Evolutionary conservation across 1,140 invertebrate species (phyloP), one percentile per base, ranked within the genome.

Genomic region (Chironomus striatipennis): DNA sequence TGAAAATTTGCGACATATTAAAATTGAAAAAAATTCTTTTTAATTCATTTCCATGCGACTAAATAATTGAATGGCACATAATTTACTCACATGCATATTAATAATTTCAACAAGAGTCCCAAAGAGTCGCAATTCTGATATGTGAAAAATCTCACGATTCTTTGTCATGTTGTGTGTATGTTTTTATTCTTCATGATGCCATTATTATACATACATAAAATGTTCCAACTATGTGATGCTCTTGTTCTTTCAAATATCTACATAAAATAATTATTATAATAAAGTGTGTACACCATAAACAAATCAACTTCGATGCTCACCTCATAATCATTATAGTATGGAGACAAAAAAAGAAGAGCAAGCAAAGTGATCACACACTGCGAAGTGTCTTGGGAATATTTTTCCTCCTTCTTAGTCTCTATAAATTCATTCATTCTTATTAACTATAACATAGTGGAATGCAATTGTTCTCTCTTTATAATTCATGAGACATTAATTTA

Each of bases 271-370:
- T 34, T 34, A 34, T 34, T 34, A 57, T 12, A n/a, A 12, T 57
- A 57, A 21, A 20, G 9, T 70, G 65, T 21, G 65, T 70, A 70
- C 24, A 34, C 20, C 65, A 70, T 70, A 70, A 70, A 21, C 65
- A 70, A 70, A 70, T 70, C 65, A 70, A 70, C 65, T 70, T 70
- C 65, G 65, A 70, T 70, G 65, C 65, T 17, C 65, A 21, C 65
- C 65, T 70, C 65, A 21, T 17, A 70, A 57, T 15, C 12, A 57
- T 57, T 15, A 57, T 57, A 70, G 18, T n/a, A 18, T 70, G 65
- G 65, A 70, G 65, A 70, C 65, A 70, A 70, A 20, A n/a, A 34
- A 70, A 18, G 65, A 70, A 57, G 47, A 12, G 47, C 47, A 57
- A 57, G n/a, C 47, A 34, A 34, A n/a, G 47, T 57, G 47, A 57